Base-by-base conservation (phyloP, 2,888 invertebrate genomes). In the Eucera pruinosa region DNA sequence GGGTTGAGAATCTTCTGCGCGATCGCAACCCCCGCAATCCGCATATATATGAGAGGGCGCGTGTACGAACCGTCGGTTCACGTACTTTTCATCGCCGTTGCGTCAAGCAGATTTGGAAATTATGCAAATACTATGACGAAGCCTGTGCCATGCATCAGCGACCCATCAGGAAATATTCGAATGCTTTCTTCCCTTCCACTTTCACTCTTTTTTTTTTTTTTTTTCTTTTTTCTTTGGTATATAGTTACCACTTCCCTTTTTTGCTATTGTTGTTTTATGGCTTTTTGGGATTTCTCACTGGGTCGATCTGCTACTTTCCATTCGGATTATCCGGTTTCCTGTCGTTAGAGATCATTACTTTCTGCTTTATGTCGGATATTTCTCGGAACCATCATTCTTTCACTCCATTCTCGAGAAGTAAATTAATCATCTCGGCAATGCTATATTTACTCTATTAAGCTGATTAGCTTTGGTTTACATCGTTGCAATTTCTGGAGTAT, bases 91-190 rank as follows among this genome's bases (percentile, higher is more conserved):
- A 81, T 82, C 80, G 78, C 65, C 75, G 83, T 77, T 80, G 82
- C 81, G 81, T 72, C 77, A 81, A 78, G 84, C 84, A 83, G 85
- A 90, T 89, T 90, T 80, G 87, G 86, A 89, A 90, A 91, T 90
- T 91, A 91, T 90, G 90, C 87, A 91, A 90, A 91, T 90, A 78
- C 82, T 75, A 82, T 83, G 81, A 71, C 72, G 74, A 20, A 41
- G 58, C 47, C 43, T 30, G 27, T 52, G 45, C 33, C 4, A 25
- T 11, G n/a, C 65, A 58, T 23, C 52, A 33, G 15, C 64, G 62
- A 76, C 47, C 57, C 75, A 74, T 74, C 77, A 65, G 71, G 74
- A 86, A 85, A 82, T 85, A 87, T 69, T 74, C 77, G 27, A n/a
- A 52, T 36, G 27, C 57, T 23, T 41, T 48, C 33, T 58, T 15